These are phyloP conservation scores for Polylopha cassiicola DNA, from an alignment of 2,888 invertebrate genomes.

Conservation along the genomic window DNA sequence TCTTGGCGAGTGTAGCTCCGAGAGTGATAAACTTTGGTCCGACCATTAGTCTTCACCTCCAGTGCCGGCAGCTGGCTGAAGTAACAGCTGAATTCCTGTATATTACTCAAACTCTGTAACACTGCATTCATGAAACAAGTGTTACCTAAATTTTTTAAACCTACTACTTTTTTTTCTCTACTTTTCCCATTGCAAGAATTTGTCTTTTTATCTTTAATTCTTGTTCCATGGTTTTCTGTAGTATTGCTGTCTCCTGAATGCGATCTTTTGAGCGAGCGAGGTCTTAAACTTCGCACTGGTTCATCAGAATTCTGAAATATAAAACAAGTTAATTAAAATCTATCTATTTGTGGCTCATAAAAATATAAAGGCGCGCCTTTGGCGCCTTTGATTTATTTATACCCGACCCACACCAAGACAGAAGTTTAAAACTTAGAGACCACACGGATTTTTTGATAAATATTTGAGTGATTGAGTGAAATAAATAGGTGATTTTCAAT, in stretches of 20 bases:
- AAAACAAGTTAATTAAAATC: constrained; percentile 1
- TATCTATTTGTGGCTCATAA: no score
- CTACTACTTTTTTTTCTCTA: constrained; percentile 81
- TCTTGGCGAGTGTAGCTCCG: constrained; percentile 79
- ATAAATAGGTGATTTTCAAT: no score
- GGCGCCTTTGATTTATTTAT: constrained; percentile 1
- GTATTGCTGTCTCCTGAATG: constrained; percentile 76
- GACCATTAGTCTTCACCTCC: constrained; percentile 78
- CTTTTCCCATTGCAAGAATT: constrained; percentile 64
- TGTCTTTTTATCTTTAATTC: constrained; percentile 53
- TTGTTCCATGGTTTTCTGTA: constrained; percentile 62
- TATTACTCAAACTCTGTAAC: constrained; percentile 89
- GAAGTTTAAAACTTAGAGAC: no score
- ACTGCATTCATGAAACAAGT: constrained; percentile 93
- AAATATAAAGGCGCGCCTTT: neutral
- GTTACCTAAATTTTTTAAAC: constrained; percentile 88
- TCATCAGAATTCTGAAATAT: constrained; percentile 64
- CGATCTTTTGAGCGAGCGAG: constrained; percentile 78
- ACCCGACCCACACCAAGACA: no score
- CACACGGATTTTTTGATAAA: no score
- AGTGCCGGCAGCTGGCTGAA: constrained; percentile 86
- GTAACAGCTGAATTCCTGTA: constrained; percentile 89
- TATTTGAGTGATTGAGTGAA: no score
- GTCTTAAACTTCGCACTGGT: constrained; percentile 74
- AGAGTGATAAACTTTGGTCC: constrained; percentile 79